phyloP scores from a whole-genome alignment of 2,888 invertebrate genomes.

The Tenthredo mesomela region DNA sequence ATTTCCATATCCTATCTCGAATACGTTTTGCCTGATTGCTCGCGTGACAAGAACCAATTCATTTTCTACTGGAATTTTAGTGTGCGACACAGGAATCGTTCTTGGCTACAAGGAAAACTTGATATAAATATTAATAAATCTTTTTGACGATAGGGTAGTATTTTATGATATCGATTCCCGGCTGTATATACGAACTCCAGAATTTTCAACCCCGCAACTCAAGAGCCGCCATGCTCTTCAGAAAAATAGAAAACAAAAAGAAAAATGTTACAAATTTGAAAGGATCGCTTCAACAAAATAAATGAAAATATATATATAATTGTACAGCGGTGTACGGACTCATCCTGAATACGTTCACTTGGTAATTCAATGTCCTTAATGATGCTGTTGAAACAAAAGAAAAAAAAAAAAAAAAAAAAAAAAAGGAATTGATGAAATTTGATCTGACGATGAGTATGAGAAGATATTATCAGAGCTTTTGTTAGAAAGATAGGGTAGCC shows the following conservation, averaged over 20 bases:
- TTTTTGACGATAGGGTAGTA: constrained; percentile 30
- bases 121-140: constrained; percentile 49
- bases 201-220: neutral
- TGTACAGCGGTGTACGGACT: neutral
- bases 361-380: neutral
- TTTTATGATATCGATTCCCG: constrained; percentile 36
- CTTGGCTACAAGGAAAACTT: constrained; percentile 29
- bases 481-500: neutral
- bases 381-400: neutral
- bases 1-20: constrained; percentile 49
- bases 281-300: neutral
- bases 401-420: neutral
- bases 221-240: neutral
- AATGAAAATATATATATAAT: neutral
- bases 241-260: neutral
- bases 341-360: no score
- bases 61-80: constrained; percentile 32
- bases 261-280: neutral
- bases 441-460: neutral
- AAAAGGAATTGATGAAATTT: neutral
- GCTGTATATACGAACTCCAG: neutral
- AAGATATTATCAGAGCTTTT: neutral
- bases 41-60: constrained; percentile 39
- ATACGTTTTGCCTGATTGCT: constrained; percentile 41
- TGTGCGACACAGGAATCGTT: constrained; percentile 18